Conservation (phyloP, 2,113 vertebrate genomes). For the Semnornis frantzii region DNA sequence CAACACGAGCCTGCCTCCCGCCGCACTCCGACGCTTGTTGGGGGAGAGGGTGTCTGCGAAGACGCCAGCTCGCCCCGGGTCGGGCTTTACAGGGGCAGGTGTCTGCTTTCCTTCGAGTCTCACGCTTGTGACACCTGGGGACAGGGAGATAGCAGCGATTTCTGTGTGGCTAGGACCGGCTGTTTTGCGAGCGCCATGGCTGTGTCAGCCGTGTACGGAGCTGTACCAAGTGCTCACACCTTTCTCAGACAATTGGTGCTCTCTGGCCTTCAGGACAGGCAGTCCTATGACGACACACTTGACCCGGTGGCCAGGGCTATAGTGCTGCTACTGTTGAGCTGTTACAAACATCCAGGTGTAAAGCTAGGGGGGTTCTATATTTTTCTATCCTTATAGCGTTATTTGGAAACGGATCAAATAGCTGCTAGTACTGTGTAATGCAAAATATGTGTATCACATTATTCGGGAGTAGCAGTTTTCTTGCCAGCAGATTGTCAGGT, state of each 20-base stretch:
- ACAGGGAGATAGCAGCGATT: neutral
- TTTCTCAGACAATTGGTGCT: neutral
- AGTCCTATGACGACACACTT: neutral
- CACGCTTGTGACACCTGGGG: accelerated
- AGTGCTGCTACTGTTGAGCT: neutral
- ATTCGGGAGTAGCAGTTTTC: neutral
- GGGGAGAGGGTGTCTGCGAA: neutral
- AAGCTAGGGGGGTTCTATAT: neutral
- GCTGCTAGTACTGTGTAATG: accelerated
- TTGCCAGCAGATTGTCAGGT: neutral
- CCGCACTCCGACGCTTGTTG: neutral
- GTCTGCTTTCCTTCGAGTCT: accelerated
- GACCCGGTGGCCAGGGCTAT: neutral
- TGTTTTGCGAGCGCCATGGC: neutral
- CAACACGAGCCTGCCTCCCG: neutral
- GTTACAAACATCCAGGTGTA: accelerated
- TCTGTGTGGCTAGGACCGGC: accelerated
- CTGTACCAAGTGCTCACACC: neutral
- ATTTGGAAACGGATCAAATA: neutral
- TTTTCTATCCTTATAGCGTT: neutral
- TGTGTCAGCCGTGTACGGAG: neutral
- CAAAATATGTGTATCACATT: neutral
- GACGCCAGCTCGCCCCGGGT: neutral
- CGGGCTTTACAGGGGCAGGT: neutral
- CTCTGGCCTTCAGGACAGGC: neutral